Conservation (phyloP, 2,113 vertebrate species). For the Oryzias curvinotus region DNA sequence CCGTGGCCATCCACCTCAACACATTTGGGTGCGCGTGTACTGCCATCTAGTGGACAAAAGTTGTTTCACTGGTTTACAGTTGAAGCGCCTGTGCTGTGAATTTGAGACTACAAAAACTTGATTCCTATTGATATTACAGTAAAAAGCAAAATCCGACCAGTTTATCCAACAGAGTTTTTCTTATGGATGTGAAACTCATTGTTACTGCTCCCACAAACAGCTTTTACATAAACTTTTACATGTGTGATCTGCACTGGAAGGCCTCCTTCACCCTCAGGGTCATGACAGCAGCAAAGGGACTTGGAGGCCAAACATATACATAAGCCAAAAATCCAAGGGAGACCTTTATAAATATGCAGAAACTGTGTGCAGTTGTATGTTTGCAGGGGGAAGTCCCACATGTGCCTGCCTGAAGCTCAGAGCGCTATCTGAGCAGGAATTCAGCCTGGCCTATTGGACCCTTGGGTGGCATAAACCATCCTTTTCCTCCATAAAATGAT, state of each 20-base stretch:
- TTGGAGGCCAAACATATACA: conserved; percentile 47
- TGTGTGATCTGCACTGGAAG: conserved; percentile 1
- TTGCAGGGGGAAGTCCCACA: conserved; percentile 30
- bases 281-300: conserved; percentile 28
- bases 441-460: conserved; percentile 44
- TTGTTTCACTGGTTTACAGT: not conserved
- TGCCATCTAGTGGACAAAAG: conserved; percentile 67
- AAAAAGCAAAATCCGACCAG: too few species aligned
- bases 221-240: not conserved
- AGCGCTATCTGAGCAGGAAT: conserved; percentile 41
- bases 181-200: too few species aligned
- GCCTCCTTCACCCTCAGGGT: conserved; percentile 8
- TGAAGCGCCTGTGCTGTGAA: too few species aligned
- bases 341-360: conserved; percentile 45
- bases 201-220: too few species aligned
- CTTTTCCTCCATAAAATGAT: conserved; percentile 69
- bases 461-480: conserved; percentile 63
- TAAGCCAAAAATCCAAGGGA: conserved; percentile 46
- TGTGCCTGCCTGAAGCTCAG: conserved; percentile 48
- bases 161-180: too few species aligned
- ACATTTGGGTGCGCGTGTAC: conserved; percentile 56
- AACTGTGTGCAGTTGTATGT: conserved; percentile 24
- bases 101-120: too few species aligned
- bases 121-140: too few species aligned
- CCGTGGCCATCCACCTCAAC: not conserved